phyloP scores from a whole-genome alignment of 2,888 invertebrate genomes.

The Trissoscelio sp. region DNA sequence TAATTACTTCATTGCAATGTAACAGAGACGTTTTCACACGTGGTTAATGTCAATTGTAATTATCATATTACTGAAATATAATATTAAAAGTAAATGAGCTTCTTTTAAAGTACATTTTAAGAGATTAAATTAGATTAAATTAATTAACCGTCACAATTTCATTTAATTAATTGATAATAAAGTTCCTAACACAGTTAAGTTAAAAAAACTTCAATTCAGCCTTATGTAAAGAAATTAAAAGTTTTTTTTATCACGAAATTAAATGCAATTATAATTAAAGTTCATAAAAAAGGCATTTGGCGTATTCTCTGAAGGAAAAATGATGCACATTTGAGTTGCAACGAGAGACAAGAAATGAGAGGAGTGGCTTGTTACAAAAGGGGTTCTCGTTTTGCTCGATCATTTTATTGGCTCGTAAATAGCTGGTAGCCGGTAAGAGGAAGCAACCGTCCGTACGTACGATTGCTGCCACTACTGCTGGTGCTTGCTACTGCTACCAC shows the following conservation, averaged over 20 bases:
- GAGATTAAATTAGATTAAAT: constrained; percentile 31
- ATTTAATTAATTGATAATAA: constrained; percentile 38
- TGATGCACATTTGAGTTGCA: constrained; percentile 34
- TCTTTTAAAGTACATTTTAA: constrained; percentile 4
- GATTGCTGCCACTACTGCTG: constrained; percentile 41
- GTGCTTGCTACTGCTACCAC: constrained; percentile 37
- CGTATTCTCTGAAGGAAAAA: neutral
- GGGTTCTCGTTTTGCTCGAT: constrained; percentile 72
- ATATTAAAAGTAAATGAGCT: constrained; percentile 4
- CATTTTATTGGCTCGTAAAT: constrained; percentile 81
- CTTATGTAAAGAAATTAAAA: constrained; percentile 16
- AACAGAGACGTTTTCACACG: neutral
- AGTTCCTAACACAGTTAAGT: constrained; percentile 18
- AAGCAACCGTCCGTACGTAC: constrained; percentile 74
- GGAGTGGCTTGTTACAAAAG: constrained; percentile 46
- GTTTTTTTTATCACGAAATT: constrained; percentile 19
- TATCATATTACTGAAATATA: constrained; percentile 10
- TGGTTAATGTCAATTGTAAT: neutral
- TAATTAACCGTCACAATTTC: constrained; percentile 39
- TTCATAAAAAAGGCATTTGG: constrained; percentile 17
- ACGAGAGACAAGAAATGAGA: constrained; percentile 42
- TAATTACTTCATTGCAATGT: neutral
- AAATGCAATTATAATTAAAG: constrained; percentile 35
- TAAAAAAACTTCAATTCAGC: neutral
- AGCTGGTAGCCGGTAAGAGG: constrained; percentile 76